Evolutionary conservation across 2,888 invertebrate genomes (phyloP), one percentile per base, ranked within the genome.

Genomic region (Drosophila kambysellisi): DNA sequence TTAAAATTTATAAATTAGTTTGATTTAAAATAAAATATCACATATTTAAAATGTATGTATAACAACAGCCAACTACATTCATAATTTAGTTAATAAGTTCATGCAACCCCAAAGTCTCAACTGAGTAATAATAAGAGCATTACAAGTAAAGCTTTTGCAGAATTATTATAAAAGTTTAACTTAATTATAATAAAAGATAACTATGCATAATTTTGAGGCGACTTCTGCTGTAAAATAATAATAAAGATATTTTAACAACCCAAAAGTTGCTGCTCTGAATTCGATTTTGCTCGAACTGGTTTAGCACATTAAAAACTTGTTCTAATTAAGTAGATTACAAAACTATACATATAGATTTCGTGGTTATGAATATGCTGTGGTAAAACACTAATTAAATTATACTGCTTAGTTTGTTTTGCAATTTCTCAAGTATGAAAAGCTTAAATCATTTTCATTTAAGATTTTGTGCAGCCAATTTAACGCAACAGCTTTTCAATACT

Each of bases 401-500:
- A 46, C 48, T 56, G 51, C 35, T 20, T 3, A 61, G 11, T 12
- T 29, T 2, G 25, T 39, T 61, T 41, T 6, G 29, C 25, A 20
- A 17, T 39, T 54, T 25, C 35, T 5, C 5, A 53, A 53, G 25
- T 25, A 25, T 17, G 53, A 9, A 39, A 39, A 39, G 29, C 17
- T 69, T 39, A 20, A 46, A 54, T 15, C 53, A 43, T 43, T 25
- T 64, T 29, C 41, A 64, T 46, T 60, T 51, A 15, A 60, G 17
- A 60, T 60, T 68, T 25, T 58, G 50, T 69, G 57, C 41, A 39
- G 41, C 4, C 6, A 62, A 62, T 37, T 71, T 52, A 17, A 11
- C 8, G 29, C 43, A 61, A 54, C 11, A 33, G 54, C 62, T 71
- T 63, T 17, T 29, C 54, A 75, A 74, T 70, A 53, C 32, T 29